These are phyloP conservation scores for Panagrolaimus sp. DNA, from an alignment of 1,140 invertebrate species.

Conservation along the genomic window DNA sequence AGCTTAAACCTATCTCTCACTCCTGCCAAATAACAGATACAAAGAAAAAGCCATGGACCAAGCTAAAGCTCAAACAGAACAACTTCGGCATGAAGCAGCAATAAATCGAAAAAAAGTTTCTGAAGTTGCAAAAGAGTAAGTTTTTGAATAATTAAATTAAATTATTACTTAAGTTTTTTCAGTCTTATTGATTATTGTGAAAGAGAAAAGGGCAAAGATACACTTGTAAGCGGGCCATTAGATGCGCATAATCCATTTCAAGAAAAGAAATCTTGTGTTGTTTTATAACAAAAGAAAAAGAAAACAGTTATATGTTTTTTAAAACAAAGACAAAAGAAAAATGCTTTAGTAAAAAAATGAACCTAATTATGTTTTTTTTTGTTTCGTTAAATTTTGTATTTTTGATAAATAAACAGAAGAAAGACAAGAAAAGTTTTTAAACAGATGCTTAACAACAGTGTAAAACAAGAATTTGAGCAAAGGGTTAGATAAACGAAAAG, in stretches of 20 bases:
- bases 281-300: constrained; percentile 6
- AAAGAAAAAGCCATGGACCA: constrained; percentile 10
- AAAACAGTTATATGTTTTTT: too few relatives aligned
- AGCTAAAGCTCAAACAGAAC: constrained; percentile 23
- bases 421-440: too few relatives aligned
- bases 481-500: too few relatives aligned
- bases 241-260: constrained; percentile 32
- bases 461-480: too few relatives aligned
- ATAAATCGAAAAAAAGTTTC: constrained; percentile 38
- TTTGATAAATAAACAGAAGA: too few relatives aligned
- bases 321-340: too few relatives aligned
- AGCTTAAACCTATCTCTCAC: too few relatives aligned
- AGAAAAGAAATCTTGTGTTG: constrained; percentile 29
- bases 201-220: constrained; percentile 28
- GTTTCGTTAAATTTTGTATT: background rate
- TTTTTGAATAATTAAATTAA: constrained; percentile 8
- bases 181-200: constrained; percentile 32
- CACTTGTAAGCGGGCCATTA: constrained; percentile 21
- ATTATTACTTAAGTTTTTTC: constrained; percentile 17
- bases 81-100: constrained; percentile 33
- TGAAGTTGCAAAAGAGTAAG: constrained; percentile 42
- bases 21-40: too few relatives aligned
- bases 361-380: background rate
- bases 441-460: too few relatives aligned
- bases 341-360: background rate